A percentile compares a stretch with the other conserved stretches of the same genome.
Evolutionary conservation across 2,113 vertebrate genomes (phyloP).

Genomic region (Tragulus kanchil): DNA sequence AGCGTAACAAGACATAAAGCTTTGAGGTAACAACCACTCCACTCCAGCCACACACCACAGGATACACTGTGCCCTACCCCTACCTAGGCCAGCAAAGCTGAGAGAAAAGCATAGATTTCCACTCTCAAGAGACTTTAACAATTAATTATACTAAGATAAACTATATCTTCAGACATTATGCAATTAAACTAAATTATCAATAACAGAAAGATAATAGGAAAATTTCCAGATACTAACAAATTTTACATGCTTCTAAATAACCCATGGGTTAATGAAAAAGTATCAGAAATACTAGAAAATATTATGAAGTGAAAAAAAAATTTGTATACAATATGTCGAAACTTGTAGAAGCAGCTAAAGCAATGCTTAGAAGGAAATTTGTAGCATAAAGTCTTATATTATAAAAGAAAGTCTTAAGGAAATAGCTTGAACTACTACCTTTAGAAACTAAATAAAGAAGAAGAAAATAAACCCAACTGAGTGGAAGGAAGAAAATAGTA

Average conservation of each 20-base stretch:
- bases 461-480: not conserved
- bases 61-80: not conserved
- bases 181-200: not conserved
- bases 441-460: not conserved
- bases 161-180: not conserved
- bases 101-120: not conserved
- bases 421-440: not conserved
- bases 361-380: not conserved
- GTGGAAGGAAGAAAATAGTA: not conserved
- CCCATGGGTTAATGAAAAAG: not conserved
- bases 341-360: not conserved
- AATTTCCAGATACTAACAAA: not conserved
- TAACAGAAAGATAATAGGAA: not conserved
- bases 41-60: not conserved
- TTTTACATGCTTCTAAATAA: not conserved
- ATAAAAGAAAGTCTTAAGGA: not conserved
- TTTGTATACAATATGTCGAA: not conserved
- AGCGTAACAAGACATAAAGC: not conserved
- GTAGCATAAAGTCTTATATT: not conserved
- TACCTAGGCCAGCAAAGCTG: not conserved
- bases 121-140: not conserved
- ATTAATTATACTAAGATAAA: not conserved
- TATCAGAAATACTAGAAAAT: not conserved
- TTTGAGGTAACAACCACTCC: not conserved
- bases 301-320: slow-evolving; percentile 32